Conservation (phyloP, 2,888 invertebrate species). For the Dicyrtomina minuta region DNA sequence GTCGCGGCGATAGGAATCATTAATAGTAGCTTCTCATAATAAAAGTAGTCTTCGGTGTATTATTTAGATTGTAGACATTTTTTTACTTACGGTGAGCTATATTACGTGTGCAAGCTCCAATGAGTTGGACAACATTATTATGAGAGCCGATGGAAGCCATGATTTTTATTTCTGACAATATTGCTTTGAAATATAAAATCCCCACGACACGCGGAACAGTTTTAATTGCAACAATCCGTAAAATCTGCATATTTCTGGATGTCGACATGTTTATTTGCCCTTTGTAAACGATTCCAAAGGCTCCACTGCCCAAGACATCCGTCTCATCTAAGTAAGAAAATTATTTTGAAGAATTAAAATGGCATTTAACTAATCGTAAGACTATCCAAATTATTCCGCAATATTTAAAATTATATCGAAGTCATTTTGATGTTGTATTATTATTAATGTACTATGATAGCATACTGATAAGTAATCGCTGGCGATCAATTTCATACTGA, state of each 20-base stretch:
- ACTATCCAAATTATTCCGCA: no score
- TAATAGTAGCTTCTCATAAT: no score
- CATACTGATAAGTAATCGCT: not conserved
- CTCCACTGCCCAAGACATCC: not conserved
- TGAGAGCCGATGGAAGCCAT: constrained; percentile 3
- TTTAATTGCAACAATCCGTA: not conserved
- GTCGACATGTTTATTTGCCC: not conserved
- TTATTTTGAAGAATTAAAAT: not conserved
- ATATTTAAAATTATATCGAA: no score
- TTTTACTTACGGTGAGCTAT: not conserved
- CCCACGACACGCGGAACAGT: constrained; percentile 10
- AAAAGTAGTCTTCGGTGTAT: no score
- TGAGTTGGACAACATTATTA: not conserved
- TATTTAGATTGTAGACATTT: not conserved
- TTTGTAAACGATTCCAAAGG: constrained; percentile 12
- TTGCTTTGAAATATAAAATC: constrained; percentile 9
- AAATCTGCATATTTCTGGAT: not conserved
- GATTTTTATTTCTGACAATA: constrained; percentile 12
- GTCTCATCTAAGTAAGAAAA: not conserved
- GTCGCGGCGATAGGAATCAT: no score
- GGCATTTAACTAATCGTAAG: not conserved
- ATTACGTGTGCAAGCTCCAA: constrained; percentile 9
- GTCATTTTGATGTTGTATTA: no score
- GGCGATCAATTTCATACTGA: constrained; percentile 1
- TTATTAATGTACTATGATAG: no score